Conservation (phyloP, 1,140 invertebrate species). For the Pinna nobilis region DNA sequence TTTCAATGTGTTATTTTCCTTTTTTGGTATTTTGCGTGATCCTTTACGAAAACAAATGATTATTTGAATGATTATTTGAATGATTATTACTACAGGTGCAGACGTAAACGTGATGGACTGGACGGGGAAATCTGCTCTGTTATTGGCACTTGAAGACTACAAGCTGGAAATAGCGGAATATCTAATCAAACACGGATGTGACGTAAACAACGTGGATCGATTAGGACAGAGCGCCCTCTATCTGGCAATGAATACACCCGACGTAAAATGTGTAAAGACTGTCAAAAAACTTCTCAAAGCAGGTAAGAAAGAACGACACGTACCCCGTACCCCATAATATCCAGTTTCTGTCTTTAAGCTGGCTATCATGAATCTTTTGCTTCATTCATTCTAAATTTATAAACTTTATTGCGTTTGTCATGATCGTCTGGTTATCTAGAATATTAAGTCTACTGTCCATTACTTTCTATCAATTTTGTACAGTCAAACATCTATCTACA, state of each 20-base stretch:
- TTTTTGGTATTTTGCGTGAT: background rate
- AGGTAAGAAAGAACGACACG: too few species aligned
- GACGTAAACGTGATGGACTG: conserved; percentile 10
- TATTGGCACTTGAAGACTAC: conserved; percentile 12
- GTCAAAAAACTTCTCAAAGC: conserved; percentile 31
- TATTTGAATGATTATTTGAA: background rate
- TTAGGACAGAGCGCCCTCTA: conserved; percentile 28
- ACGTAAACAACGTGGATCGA: conserved; percentile 21
- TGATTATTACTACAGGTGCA: conserved; percentile 2
- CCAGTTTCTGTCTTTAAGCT: background rate
- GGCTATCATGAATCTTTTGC: background rate
- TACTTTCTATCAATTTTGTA: too few species aligned
- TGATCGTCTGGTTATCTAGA: too few species aligned
- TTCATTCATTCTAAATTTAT: too few species aligned
- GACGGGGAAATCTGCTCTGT: conserved; percentile 26
- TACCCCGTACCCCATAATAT: too few species aligned
- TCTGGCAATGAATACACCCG: conserved; percentile 7
- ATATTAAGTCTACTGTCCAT: too few species aligned
- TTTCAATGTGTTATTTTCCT: background rate
- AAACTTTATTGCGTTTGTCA: too few species aligned
- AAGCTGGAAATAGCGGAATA: conserved; percentile 19
- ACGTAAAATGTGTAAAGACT: conserved; percentile 10
- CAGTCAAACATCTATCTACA: too few species aligned
- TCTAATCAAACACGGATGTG: conserved; percentile 29
- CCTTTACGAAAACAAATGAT: background rate